phyloP scores from a whole-genome alignment of 2,888 invertebrate species.

The Esperia sulphurella region DNA sequence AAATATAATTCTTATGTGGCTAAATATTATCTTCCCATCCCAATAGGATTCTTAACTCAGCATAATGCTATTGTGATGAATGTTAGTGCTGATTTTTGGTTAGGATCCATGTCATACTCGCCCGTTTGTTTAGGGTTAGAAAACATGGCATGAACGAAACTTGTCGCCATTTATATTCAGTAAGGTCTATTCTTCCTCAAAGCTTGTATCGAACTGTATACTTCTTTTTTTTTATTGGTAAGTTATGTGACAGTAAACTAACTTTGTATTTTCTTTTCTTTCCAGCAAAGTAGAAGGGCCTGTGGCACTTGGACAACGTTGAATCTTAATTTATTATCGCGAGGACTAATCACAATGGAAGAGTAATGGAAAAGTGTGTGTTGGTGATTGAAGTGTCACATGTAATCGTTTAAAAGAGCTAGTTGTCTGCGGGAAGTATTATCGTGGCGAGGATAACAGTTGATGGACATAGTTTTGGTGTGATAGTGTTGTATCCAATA shows the following conservation, averaged over 20 bases:
- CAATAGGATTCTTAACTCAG: too few species aligned
- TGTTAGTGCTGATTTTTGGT: too few species aligned
- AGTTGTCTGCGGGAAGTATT: conserved; percentile 56
- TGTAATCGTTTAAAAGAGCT: conserved; percentile 45
- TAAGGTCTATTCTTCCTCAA: too few species aligned
- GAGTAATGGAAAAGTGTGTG: conserved; percentile 71
- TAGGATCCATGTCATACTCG: too few species aligned
- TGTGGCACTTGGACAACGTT: conserved; percentile 50
- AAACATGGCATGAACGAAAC: too few species aligned
- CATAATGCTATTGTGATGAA: too few species aligned
- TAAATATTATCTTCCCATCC: too few species aligned
- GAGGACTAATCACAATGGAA: conserved; percentile 67
- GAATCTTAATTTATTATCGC: conserved; percentile 77
- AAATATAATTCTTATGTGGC: too few species aligned
- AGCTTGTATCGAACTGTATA: too few species aligned
- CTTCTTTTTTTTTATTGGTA: too few species aligned
- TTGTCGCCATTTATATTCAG: too few species aligned
- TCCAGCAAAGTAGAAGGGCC: conserved; percentile 65
- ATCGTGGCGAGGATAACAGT: conserved; percentile 46
- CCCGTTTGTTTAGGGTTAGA: too few species aligned
- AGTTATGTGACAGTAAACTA: not conserved
- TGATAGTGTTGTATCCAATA: conserved; percentile 78
- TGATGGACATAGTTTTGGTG: conserved; percentile 72
- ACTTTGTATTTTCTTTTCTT: conserved; percentile 21
- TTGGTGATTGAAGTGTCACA: conserved; percentile 65